phyloP scores from a whole-genome alignment of 1,140 invertebrate genomes.

The Dinoponera quadriceps region DNA sequence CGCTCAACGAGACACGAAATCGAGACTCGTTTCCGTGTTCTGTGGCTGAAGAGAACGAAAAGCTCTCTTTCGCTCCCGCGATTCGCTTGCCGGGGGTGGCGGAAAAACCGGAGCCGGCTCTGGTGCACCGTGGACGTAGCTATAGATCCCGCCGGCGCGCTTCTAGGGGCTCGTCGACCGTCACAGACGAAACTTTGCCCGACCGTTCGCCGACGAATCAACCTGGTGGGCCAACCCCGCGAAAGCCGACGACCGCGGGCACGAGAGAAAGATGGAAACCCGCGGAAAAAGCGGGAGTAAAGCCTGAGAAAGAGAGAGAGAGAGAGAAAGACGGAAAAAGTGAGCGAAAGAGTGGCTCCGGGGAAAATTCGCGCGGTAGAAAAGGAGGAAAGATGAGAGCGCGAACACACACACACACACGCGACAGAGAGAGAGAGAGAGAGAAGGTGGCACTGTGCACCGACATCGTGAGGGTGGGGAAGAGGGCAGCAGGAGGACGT shows the following conservation, averaged over 20 bases:
- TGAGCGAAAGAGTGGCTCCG: neutral
- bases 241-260: neutral
- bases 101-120: conserved; percentile 36
- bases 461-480: conserved; percentile 38
- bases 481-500: neutral
- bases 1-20: neutral
- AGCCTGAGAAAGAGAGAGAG: neutral
- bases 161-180: conserved; percentile 50
- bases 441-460: conserved; percentile 51
- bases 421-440: too few relatives aligned
- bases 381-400: conserved; percentile 39
- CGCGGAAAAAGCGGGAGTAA: too few relatives aligned
- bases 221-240: conserved; percentile 53
- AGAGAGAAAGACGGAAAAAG: neutral
- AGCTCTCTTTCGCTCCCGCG: neutral
- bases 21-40: neutral
- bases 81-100: conserved; percentile 29
- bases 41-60: neutral
- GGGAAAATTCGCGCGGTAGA: conserved; percentile 27
- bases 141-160: conserved; percentile 11
- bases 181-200: conserved; percentile 45
- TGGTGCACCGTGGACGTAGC: conserved; percentile 32
- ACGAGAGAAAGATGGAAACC: neutral
- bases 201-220: conserved; percentile 50
- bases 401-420: too few relatives aligned